These are phyloP conservation scores for Adelges cooleyi DNA, from an alignment of 1,140 invertebrate genomes.

Conservation along the genomic window DNA sequence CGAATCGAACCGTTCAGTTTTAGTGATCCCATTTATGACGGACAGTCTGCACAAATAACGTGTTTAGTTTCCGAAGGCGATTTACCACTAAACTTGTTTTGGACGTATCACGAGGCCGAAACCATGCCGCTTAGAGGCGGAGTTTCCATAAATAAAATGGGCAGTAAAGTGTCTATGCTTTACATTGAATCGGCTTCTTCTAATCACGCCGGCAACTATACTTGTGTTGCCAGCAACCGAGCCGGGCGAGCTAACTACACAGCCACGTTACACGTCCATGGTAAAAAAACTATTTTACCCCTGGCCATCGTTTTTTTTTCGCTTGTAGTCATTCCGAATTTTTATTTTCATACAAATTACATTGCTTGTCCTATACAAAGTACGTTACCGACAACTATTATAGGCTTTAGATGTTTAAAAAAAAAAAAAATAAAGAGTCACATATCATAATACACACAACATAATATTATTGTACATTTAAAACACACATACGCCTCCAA, in stretches of 20 bases:
- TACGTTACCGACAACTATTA: too few relatives aligned
- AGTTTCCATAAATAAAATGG: conserved; percentile 32
- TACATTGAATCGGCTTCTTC: conserved; percentile 61
- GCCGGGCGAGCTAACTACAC: conserved; percentile 49
- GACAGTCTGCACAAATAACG: conserved; percentile 38
- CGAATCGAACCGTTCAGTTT: conserved; percentile 51
- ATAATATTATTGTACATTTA: too few relatives aligned
- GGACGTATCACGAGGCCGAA: conserved; percentile 48
- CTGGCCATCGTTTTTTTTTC: not conserved
- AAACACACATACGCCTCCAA: too few relatives aligned
- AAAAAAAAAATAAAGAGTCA: too few relatives aligned
- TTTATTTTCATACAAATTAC: conserved; percentile 4
- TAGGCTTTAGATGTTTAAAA: too few relatives aligned
- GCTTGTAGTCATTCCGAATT: not conserved
- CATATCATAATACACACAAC: too few relatives aligned
- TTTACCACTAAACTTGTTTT: conserved; percentile 53
- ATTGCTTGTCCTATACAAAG: too few relatives aligned
- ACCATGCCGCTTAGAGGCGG: not conserved
- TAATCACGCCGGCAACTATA: conserved; percentile 50
- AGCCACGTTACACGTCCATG: conserved; percentile 50
- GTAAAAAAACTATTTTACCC: conserved; percentile 39
- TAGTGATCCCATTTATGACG: conserved; percentile 36
- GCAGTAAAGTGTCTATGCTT: conserved; percentile 59
- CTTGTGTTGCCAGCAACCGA: conserved; percentile 53
- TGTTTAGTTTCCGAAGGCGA: conserved; percentile 50